These are phyloP conservation scores for Odontothrips loti DNA, from an alignment of 2,888 invertebrate genomes.

Conservation along the genomic window DNA sequence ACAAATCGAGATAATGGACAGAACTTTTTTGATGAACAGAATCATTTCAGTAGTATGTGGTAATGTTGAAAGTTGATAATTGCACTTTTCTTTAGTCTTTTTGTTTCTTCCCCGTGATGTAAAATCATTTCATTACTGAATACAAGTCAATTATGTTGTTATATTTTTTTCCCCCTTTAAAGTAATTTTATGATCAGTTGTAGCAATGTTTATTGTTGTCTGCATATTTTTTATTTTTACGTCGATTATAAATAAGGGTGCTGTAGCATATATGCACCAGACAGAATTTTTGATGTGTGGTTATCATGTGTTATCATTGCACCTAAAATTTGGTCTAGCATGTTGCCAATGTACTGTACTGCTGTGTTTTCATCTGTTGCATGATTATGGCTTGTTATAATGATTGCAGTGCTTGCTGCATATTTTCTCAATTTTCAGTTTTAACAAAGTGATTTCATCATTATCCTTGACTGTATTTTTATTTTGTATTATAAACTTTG, in stretches of 20 bases:
- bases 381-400: not conserved
- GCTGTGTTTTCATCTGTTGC: not conserved
- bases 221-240: not conserved
- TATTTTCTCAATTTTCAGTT: not conserved
- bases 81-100: not conserved
- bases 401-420: not conserved
- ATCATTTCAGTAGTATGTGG: not conserved
- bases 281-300: too few relatives aligned
- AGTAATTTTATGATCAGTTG: not conserved
- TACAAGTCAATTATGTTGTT: not conserved
- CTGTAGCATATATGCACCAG: too few relatives aligned
- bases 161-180: not conserved
- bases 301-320: too few relatives aligned
- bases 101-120: slow-evolving; percentile 31
- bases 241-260: not conserved
- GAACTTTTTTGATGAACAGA: not conserved
- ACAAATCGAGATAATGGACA: not conserved
- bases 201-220: not conserved
- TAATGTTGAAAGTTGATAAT: not conserved
- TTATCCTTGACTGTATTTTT: too few relatives aligned
- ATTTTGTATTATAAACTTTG: too few relatives aligned
- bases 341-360: too few relatives aligned
- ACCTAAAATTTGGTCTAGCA: too few relatives aligned
- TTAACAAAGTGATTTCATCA: not conserved
- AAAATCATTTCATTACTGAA: slow-evolving; percentile 21